A percentile compares a stretch with the other conserved stretches of the same genome.
Evolutionary conservation across 1,140 invertebrate species (phyloP).

Genomic region (Schlechtendalia chinensis): DNA sequence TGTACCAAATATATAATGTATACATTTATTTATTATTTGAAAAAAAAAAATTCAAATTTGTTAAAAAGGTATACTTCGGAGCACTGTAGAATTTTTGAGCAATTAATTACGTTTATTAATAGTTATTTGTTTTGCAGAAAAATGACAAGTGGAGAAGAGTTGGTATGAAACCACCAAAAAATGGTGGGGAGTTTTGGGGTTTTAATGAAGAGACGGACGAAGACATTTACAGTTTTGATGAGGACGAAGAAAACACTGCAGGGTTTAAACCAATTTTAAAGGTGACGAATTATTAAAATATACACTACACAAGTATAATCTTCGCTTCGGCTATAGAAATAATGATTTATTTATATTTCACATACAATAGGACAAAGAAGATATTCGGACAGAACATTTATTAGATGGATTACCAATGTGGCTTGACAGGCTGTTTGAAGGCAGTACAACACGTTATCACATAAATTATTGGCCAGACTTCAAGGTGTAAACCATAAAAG

Average conservation of each 20-base stretch:
- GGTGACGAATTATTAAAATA: background rate
- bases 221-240: conserved; percentile 34
- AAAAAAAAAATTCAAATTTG: too few species aligned
- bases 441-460: conserved; percentile 88
- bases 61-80: too few species aligned
- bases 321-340: too few species aligned
- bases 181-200: conserved; percentile 40
- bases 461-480: conserved; percentile 97
- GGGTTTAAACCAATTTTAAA: conserved; percentile 45
- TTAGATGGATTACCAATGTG: conserved; percentile 92
- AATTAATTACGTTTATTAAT: background rate
- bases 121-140: background rate
- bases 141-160: conserved; percentile 43
- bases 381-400: conserved; percentile 67
- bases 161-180: conserved; percentile 21
- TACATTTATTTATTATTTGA: background rate
- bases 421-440: conserved; percentile 94
- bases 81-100: too few species aligned
- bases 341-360: background rate
- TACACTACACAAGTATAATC: too few species aligned
- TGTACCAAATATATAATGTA: too few species aligned
- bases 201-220: conserved; percentile 29
- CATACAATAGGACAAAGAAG: conserved; percentile 31
- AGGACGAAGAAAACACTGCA: conserved; percentile 33
- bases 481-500: conserved; percentile 54